Conservation (phyloP, 2,113 vertebrate species). For the Brachyhypopomus gauderio region DNA sequence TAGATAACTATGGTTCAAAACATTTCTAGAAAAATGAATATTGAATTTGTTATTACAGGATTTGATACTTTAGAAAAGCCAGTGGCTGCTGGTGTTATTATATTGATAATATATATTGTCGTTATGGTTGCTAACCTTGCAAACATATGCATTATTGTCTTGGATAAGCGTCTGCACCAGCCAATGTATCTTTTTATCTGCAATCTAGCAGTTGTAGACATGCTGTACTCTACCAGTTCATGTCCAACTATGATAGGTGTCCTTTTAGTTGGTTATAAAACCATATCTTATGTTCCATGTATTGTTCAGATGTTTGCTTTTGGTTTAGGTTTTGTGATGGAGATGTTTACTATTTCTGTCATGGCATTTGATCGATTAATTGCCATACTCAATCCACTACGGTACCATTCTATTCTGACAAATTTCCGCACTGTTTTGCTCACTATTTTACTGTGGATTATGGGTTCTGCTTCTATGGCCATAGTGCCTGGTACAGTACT, state of each 20-base stretch:
- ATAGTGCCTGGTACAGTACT: conserved; percentile 32
- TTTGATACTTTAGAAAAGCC: conserved; percentile 45
- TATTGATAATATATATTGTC: conserved; percentile 44
- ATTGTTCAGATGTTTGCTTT: conserved; percentile 50
- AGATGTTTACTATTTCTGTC: conserved; percentile 52
- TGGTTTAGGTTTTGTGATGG: conserved; percentile 28
- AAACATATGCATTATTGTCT: conserved; percentile 48
- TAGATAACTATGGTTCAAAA: conserved; percentile 22
- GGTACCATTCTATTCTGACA: conserved; percentile 51
- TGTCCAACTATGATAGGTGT: conserved; percentile 51
- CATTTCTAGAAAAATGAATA: conserved; percentile 27
- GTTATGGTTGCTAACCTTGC: conserved; percentile 23
- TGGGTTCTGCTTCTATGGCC: neutral
- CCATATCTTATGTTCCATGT: conserved; percentile 45
- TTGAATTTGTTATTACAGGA: conserved; percentile 48
- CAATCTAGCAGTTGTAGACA: conserved; percentile 54
- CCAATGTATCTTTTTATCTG: conserved; percentile 60
- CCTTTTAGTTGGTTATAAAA: conserved; percentile 45
- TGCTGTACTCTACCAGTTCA: conserved; percentile 37
- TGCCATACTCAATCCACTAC: conserved; percentile 54
- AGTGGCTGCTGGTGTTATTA: conserved; percentile 25
- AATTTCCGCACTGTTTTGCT: conserved; percentile 34
- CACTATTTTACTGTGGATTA: conserved; percentile 26
- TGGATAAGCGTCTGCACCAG: conserved; percentile 52
- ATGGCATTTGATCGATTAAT: conserved; percentile 34